phyloP scores from a whole-genome alignment of 2,113 vertebrate genomes.

The Lycaon pictus region DNA sequence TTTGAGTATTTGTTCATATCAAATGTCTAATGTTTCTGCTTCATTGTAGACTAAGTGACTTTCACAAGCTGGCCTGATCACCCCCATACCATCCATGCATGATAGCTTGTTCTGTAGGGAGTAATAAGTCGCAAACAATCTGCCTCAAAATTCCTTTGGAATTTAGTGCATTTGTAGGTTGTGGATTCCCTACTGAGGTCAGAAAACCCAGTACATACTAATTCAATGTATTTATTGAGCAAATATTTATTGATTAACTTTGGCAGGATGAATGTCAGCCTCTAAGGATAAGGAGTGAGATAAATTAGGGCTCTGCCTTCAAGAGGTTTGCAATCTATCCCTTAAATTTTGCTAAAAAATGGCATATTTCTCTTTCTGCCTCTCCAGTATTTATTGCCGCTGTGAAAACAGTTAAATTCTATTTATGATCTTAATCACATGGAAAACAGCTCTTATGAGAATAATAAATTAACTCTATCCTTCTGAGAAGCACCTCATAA shows the following conservation, averaged over 20 bases:
- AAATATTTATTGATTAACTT: slow-evolving; percentile 42
- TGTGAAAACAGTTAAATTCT: slow-evolving; percentile 15
- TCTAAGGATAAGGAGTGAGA: neutral
- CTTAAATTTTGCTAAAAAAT: neutral
- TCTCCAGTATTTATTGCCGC: neutral
- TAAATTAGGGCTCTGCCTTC: slow-evolving; percentile 32
- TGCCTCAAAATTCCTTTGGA: slow-evolving; percentile 58
- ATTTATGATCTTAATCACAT: neutral
- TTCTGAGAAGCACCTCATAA: slow-evolving; percentile 38
- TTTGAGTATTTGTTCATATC: slow-evolving; percentile 51
- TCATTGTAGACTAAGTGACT: slow-evolving; percentile 37
- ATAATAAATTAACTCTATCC: slow-evolving; percentile 41
- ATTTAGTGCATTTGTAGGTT: neutral
- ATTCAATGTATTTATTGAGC: slow-evolving; percentile 12
- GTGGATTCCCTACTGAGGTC: neutral
- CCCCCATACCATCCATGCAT: neutral
- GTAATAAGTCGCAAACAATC: slow-evolving; percentile 46
- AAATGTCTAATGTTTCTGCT: slow-evolving; percentile 32
- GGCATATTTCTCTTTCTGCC: neutral
- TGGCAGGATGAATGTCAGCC: neutral
- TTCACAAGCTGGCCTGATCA: slow-evolving; percentile 16
- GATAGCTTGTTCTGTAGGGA: slow-evolving; percentile 12
- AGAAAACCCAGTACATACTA: neutral
- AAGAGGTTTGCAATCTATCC: neutral
- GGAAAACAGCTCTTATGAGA: slow-evolving; percentile 24